These are phyloP conservation scores for Eumacrocentrus americanus DNA, from an alignment of 2,888 invertebrate genomes.

Conservation along the genomic window DNA sequence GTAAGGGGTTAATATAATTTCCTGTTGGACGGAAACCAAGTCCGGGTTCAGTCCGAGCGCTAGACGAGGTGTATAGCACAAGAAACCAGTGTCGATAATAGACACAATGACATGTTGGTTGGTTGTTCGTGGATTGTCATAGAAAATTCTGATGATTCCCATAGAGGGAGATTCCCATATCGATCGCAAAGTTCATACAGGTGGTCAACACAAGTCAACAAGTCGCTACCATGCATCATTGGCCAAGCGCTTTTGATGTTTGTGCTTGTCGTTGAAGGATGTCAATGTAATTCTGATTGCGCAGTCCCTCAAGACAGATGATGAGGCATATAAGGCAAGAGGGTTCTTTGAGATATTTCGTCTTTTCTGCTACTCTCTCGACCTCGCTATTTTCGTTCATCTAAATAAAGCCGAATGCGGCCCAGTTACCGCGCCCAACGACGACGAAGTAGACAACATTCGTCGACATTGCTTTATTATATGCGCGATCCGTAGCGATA, in stretches of 20 bases:
- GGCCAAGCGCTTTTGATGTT: neutral
- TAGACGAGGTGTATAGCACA: no score
- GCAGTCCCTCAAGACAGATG: constrained; percentile 23
- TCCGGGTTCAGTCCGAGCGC: neutral
- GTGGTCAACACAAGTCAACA: constrained; percentile 1
- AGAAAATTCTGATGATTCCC: neutral
- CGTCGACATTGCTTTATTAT: constrained; percentile 30
- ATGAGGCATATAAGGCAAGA: neutral
- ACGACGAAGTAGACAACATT: constrained; percentile 40
- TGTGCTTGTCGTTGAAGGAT: constrained; percentile 19
- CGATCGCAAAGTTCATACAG: neutral
- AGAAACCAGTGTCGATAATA: no score
- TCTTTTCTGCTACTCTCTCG: constrained; percentile 17
- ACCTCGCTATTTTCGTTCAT: constrained; percentile 47
- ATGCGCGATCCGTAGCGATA: constrained; percentile 17
- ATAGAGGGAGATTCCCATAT: neutral
- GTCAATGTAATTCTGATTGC: constrained; percentile 39
- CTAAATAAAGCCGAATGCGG: constrained; percentile 58
- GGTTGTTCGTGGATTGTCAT: no score
- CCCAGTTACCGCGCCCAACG: constrained; percentile 47
- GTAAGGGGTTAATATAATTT: constrained; percentile 33
- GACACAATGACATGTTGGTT: no score
- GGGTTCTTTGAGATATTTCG: constrained; percentile 4
- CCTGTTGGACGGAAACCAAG: constrained; percentile 43
- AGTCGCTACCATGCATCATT: neutral